phyloP scores from a whole-genome alignment of 2,113 vertebrate species.

The Centropus bengalensis region DNA sequence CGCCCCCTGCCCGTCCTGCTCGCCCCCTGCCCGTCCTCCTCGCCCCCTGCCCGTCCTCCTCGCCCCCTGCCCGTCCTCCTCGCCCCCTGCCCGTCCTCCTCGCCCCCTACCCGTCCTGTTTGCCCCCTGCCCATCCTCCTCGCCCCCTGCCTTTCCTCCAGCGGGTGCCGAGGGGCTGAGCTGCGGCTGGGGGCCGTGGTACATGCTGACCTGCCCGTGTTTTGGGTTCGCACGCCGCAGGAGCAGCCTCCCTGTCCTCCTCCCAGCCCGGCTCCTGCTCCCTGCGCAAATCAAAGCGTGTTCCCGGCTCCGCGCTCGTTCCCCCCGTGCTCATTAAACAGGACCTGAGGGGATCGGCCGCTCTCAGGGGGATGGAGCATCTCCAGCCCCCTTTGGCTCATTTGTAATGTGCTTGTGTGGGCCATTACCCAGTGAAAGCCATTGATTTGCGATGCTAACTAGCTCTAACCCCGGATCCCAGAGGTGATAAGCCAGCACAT shows the following conservation, averaged over 20 bases:
- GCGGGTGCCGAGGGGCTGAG: too few relatives aligned
- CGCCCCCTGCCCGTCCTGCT: too few relatives aligned
- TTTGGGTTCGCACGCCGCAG: not conserved
- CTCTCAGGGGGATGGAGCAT: not conserved
- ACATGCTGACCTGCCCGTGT: accelerated
- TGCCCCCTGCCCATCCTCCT: too few relatives aligned
- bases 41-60: too few relatives aligned
- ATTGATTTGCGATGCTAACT: constrained; percentile 10
- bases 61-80: too few relatives aligned
- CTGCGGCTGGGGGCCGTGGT: too few relatives aligned
- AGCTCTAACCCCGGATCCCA: not conserved
- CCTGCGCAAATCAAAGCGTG: not conserved
- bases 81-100: too few relatives aligned
- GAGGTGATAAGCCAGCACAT: not conserved
- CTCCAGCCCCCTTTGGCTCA: not conserved
- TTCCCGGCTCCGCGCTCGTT: not conserved
- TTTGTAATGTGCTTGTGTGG: constrained; percentile 1
- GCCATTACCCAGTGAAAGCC: not conserved
- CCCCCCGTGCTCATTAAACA: not conserved
- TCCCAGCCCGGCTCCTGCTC: not conserved
- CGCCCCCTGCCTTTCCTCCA: too few relatives aligned
- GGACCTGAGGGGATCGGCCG: not conserved
- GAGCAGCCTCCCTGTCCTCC: not conserved
- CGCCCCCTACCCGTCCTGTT: too few relatives aligned
- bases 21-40: too few relatives aligned